Evolutionary conservation across 2,113 vertebrate species (phyloP), one percentile per base, ranked within the genome.

Genomic region (Bambusicola thoracicus): DNA sequence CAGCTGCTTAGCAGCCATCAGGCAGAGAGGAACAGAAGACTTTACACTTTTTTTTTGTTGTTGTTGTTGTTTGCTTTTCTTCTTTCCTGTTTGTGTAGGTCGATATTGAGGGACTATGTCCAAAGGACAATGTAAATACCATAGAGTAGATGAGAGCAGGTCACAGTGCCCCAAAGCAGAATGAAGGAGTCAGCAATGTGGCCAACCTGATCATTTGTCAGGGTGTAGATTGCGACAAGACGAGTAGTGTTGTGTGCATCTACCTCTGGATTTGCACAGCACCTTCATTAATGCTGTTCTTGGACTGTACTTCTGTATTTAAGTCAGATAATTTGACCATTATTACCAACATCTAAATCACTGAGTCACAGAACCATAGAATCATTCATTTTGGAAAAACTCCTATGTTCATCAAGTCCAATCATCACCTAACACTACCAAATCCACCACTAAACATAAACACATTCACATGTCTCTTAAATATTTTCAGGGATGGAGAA

Each of bases 241-340:
- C 36, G 0, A 5, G 1, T 2, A 8, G 8, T 24, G 13, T 34
- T 2, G 11, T 66, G 68, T 3, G 18, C 38, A 3, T 8, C 6
- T 27, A 30, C 22, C 19, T 70, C 41, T 56, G 36, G 41, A 29
- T 81, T 30, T 34, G 9, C 41, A 78, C n/a, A 56, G 51, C 4
- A 0, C 0, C 76, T 32, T 0, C 16, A 21, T 2, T 12, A 17
- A 2, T 4, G 10, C 8, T 12, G 6, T 30, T 53, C 15, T 34
- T 46, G 56, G 46, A 32, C 24, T 92, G 13, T 0, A 2, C 7
- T 46, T 62, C 20, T 30, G 34, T 55, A 10, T 30, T 46, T 5
- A 6, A 3, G 13, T 13, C 18, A 5, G 20, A 41, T 24, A 34
- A 1, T 34, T 59, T 67, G 41, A 6, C 25, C 8, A 1, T 2